Evolutionary conservation across 1,140 invertebrate genomes (phyloP).

Genomic region (Megalonaias nervosa): DNA sequence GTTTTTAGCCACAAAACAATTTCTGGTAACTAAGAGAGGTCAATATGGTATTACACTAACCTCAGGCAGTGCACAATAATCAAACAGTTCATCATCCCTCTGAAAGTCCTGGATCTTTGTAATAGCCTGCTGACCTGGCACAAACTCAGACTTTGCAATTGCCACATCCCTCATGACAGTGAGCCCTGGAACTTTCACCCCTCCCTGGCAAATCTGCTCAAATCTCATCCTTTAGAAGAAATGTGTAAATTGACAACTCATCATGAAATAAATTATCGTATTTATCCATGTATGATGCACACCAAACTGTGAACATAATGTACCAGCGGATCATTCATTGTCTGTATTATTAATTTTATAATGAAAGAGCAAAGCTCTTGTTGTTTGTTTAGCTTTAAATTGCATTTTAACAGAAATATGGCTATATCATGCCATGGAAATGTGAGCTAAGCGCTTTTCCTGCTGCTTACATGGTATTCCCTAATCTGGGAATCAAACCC

Average conservation of each 20-base stretch:
- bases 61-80: constrained; percentile 79
- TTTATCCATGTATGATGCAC: not conserved
- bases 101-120: constrained; percentile 89
- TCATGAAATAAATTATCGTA: not conserved
- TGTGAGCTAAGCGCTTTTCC: too few relatives aligned
- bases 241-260: not conserved
- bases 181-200: constrained; percentile 73
- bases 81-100: constrained; percentile 79
- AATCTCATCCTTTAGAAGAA: constrained; percentile 73
- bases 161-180: constrained; percentile 84
- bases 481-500: too few relatives aligned
- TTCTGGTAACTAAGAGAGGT: too few relatives aligned
- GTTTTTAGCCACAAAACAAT: too few relatives aligned
- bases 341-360: not conserved
- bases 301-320: not conserved
- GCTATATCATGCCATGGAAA: too few relatives aligned
- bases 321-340: not conserved
- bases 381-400: too few relatives aligned
- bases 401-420: too few relatives aligned
- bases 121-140: constrained; percentile 78
- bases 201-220: constrained; percentile 78
- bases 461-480: too few relatives aligned
- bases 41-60: constrained; percentile 56
- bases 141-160: constrained; percentile 75
- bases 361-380: not conserved